Evolutionary conservation across 2,888 invertebrate genomes (phyloP), one percentile per base, ranked within the genome.

Genomic region (Ctenicera cuprea): DNA sequence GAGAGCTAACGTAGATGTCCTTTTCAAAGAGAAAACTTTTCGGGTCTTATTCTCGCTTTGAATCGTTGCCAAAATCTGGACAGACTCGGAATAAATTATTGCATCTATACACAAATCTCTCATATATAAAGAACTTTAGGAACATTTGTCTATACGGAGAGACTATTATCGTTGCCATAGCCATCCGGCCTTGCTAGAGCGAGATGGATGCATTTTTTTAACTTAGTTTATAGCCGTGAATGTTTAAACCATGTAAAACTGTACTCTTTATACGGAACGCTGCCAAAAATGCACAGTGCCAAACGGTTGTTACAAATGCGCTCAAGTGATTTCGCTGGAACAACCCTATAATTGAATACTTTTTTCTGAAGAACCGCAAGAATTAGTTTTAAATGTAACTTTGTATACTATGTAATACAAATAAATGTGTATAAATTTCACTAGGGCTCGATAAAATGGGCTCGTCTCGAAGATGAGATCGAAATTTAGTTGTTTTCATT

Each of bases 241-340:
- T 74, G 71, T 67, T 74, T 71, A 71, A 74, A 71, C 67, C 71
- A 71, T 69, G 71, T 67, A 74, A 74, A 73, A 52, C 18, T 45
- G 48, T 74, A 70, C 71, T 71, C 30, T 65, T 33, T 67, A 71
- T 74, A 63, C 62, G 67, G 59, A 71, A 71, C 71, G 68, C 37
- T 74, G 78, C 78, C 78, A 78, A 78, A 75, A 76, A 45, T 75
- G 71, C 70, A 73, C 71, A 74, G 20, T 78, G 78, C 78, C 78
- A 78, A 77, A 78, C 67, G 65, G 72, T 78, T 78, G 76, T 78
- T 74, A 54, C 67, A 76, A 77, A 70, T 68, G 59, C 65, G n/a
- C 52, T 63, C 22, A 45, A 66, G 22, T 48, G 57, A 66, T 61
- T 45, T 62, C 41, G 64, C 68, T 37, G 38, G 20, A 59, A 43